phyloP scores from a whole-genome alignment of 1,140 invertebrate species.

The Orius insidiosus region DNA sequence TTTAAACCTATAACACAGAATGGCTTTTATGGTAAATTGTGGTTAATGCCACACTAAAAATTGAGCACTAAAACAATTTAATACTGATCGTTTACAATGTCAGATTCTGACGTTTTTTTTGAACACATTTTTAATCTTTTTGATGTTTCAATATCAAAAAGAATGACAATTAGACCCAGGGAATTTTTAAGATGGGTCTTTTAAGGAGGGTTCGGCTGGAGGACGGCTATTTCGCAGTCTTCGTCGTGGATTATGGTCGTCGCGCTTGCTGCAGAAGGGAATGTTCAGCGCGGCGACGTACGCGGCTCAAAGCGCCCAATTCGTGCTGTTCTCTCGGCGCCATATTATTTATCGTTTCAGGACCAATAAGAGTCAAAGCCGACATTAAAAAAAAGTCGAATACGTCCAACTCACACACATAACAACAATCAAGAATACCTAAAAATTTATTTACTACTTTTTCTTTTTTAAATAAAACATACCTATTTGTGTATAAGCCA shows the following conservation, averaged over 20 bases:
- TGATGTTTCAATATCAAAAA: too few relatives aligned
- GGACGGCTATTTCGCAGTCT: constrained; percentile 13
- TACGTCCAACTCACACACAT: constrained; percentile 85
- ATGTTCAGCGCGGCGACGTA: constrained; percentile 13
- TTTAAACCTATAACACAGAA: too few relatives aligned
- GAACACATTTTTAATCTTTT: too few relatives aligned
- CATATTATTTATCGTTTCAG: constrained; percentile 20
- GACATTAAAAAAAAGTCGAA: constrained; percentile 81
- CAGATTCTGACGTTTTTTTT: too few relatives aligned
- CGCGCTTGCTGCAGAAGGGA: constrained; percentile 18
- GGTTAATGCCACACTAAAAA: too few relatives aligned
- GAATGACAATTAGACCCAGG: too few relatives aligned
- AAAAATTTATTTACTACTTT: not conserved
- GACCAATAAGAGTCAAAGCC: constrained; percentile 51
- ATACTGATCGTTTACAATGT: too few relatives aligned
- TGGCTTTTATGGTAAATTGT: too few relatives aligned
- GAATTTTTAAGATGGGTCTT: too few relatives aligned
- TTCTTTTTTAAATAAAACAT: not conserved
- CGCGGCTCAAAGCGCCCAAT: constrained; percentile 17
- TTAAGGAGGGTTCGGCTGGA: not conserved
- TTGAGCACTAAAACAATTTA: too few relatives aligned
- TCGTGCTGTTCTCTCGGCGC: constrained; percentile 14
- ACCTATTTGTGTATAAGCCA: constrained; percentile 82
- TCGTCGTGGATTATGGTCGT: constrained; percentile 19
- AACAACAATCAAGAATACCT: constrained; percentile 64